phyloP scores from a whole-genome alignment of 2,888 invertebrate species.

The Molorchus minor region DNA sequence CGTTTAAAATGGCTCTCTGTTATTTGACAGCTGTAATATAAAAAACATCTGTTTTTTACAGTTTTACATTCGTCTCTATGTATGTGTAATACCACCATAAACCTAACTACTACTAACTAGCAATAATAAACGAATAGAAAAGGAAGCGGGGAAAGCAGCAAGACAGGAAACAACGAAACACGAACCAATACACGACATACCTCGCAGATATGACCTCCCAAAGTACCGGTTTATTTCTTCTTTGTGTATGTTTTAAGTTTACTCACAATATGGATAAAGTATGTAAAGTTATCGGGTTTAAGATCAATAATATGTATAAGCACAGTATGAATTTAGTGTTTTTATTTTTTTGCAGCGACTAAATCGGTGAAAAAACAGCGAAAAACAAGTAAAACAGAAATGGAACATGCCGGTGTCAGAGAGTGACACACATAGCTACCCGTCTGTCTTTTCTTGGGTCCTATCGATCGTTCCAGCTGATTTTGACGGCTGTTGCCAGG shows the following conservation, averaged over 20 bases:
- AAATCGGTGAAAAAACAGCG: not conserved
- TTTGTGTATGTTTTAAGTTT: constrained; percentile 47
- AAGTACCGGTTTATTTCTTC: constrained; percentile 46
- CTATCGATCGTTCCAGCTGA: constrained; percentile 60
- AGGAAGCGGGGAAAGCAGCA: constrained; percentile 25
- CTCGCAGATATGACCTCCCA: constrained; percentile 36
- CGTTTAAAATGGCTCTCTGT: not conserved
- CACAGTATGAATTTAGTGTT: not conserved
- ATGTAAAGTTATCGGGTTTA: constrained; percentile 24
- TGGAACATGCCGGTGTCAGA: constrained; percentile 47
- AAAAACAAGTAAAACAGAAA: constrained; percentile 40
- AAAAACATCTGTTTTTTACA: constrained; percentile 20
- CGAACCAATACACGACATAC: constrained; percentile 33
- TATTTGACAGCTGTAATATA: constrained; percentile 11
- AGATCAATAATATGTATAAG: not conserved
- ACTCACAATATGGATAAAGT: constrained; percentile 48
- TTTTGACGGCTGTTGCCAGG: constrained; percentile 62
- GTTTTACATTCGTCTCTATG: constrained; percentile 12
- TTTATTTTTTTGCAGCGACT: not conserved
- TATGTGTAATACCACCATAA: not conserved
- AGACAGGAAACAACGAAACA: constrained; percentile 38
- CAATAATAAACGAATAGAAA: constrained; percentile 16
- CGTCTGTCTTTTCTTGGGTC: constrained; percentile 40
- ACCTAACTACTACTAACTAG: constrained; percentile 5
- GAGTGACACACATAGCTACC: constrained; percentile 45